Evolutionary conservation across 2,888 invertebrate genomes (phyloP).

Genomic region (Latrodectus hesperus): DNA sequence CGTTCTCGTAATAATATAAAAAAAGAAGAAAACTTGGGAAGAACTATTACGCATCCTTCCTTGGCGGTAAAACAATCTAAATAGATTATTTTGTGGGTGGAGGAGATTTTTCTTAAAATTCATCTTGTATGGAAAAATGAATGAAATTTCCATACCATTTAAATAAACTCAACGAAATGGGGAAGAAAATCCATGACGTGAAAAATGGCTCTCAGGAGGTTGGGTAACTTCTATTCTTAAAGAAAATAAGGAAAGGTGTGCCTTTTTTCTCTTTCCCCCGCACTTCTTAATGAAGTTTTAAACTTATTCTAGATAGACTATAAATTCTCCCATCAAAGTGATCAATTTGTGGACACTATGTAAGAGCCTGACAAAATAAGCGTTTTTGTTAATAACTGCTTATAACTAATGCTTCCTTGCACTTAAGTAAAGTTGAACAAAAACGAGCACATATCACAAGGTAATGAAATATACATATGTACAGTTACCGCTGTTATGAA

Average conservation of each 20-base stretch:
- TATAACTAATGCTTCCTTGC: too few species aligned
- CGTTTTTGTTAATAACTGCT: too few species aligned
- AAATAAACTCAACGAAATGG: constrained; percentile 41
- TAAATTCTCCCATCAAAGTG: not conserved
- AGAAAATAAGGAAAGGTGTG: constrained; percentile 9
- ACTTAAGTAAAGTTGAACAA: too few species aligned
- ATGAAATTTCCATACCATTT: constrained; percentile 56
- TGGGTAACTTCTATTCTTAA: constrained; percentile 20
- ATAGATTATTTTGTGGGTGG: constrained; percentile 14
- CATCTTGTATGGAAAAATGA: constrained; percentile 44
- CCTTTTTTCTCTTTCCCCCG: constrained; percentile 3
- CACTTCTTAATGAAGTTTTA: constrained; percentile 44
- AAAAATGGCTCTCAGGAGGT: constrained; percentile 37
- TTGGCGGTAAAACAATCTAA: constrained; percentile 33
- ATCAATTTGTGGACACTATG: not conserved
- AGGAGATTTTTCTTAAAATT: constrained; percentile 16
- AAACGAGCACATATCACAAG: too few species aligned
- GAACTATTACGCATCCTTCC: not conserved
- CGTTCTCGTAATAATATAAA: not conserved
- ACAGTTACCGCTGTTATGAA: too few species aligned
- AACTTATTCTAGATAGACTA: constrained; percentile 1
- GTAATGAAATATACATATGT: too few species aligned
- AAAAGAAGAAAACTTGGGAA: not conserved
- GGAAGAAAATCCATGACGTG: constrained; percentile 25
- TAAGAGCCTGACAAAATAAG: too few species aligned